These are phyloP conservation scores for Rhabdomys pumilio DNA, from an alignment of 2,797 vertebrate genomes.

Conservation along the genomic window DNA sequence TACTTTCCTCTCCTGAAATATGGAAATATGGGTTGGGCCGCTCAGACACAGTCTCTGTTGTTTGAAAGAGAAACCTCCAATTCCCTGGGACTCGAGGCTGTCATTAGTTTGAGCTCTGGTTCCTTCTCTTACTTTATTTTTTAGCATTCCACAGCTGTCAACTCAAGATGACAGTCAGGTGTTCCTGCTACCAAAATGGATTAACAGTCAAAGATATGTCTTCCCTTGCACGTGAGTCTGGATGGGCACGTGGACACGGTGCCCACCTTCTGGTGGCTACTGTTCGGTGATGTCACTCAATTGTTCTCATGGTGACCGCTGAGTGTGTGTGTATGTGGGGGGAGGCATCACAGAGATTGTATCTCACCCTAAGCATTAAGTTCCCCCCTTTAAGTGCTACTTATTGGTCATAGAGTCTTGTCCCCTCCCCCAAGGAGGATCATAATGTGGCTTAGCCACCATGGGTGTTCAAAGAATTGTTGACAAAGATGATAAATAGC, in stretches of 20 bases:
- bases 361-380: not conserved
- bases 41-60: not conserved
- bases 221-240: not conserved
- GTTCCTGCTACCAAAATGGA: not conserved
- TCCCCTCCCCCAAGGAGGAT: not conserved
- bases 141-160: not conserved
- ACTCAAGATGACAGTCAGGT: not conserved
- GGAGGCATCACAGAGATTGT: too few species aligned
- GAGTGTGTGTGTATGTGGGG: not conserved
- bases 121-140: conserved; percentile 28
- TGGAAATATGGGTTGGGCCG: not conserved
- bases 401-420: not conserved
- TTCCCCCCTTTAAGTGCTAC: not conserved
- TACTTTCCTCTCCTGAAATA: not conserved
- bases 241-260: not conserved
- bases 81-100: not conserved
- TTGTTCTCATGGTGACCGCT: not conserved
- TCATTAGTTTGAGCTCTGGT: not conserved
- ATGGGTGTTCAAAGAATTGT: not conserved
- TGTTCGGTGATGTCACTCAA: not conserved
- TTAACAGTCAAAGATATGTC: not conserved
- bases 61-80: not conserved
- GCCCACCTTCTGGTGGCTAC: not conserved
- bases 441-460: not conserved
- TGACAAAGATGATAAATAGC: not conserved